phyloP scores from a whole-genome alignment of 37 sponge, comb jelly and placozoan species.

The Halichondria panicea region DNA sequence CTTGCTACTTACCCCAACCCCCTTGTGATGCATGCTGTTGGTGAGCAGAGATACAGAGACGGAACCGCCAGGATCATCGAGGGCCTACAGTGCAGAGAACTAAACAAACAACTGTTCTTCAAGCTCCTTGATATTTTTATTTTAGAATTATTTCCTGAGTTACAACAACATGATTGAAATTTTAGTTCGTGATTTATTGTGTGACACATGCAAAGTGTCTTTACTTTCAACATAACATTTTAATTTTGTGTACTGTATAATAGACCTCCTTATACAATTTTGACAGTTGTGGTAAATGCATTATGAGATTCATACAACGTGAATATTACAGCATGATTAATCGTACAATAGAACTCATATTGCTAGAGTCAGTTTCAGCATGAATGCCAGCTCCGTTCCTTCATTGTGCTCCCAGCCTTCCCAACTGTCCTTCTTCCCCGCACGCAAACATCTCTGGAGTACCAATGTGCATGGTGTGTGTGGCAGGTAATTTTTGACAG shows the following conservation, averaged over 20 bases:
- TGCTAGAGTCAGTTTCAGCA: conserved; percentile 2
- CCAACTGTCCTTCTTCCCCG: conserved; percentile 27
- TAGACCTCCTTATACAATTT: too few relatives aligned
- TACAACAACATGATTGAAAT: conserved; percentile 2
- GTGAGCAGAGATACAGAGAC: conserved; percentile 23
- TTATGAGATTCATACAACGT: too few relatives aligned
- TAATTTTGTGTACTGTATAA: not conserved
- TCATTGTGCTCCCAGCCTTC: conserved; percentile 48
- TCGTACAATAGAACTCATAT: not conserved
- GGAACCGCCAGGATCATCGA: conserved; percentile 45
- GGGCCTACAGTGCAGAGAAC: conserved; percentile 55
- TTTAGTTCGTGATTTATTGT: not conserved
- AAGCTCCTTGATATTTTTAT: conserved; percentile 53
- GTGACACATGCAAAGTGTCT: not conserved
- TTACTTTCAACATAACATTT: too few relatives aligned
- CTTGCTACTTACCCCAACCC: conserved; percentile 10
- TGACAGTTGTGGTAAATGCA: too few relatives aligned
- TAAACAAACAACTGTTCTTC: conserved; percentile 70
- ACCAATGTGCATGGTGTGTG: not conserved
- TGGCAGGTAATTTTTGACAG: not conserved
- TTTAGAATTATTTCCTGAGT: conserved; percentile 64
- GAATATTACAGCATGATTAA: not conserved
- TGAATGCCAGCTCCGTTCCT: conserved; percentile 15
- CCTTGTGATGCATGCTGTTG: conserved; percentile 27
- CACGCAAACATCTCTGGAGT: conserved; percentile 10